Evolutionary conservation across 2,113 vertebrate species (phyloP), one percentile per base, ranked within the genome.

Genomic region (Phodopus roborovskii): DNA sequence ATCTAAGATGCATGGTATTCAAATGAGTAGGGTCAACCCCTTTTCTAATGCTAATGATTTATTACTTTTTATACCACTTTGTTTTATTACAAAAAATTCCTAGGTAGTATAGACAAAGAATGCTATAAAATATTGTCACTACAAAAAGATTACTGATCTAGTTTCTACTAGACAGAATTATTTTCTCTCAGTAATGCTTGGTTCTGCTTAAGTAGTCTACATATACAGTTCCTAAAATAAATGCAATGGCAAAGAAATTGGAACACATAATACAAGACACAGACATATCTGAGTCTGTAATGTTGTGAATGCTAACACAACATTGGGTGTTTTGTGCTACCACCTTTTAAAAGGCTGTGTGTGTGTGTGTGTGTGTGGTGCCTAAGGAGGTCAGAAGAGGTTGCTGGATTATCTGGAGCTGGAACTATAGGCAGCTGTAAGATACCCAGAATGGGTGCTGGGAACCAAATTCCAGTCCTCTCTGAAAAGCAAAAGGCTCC

Each of bases 41-140:
- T 91, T 92, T 82, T 66, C 75, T 86, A 92, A 88, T 77, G 62
- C 24, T 77, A 26, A 36, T 66, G 10, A 87, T 90, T 85, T 73
- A 45, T 79, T 93, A 86, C 58, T 95, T 74, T 93, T 10, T 10
- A 58, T 58, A 68, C 10, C 48, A 20, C 39, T 84, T 70, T 56
- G 30, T 87, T 70, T 93, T 95, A 94, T 73, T 70, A n/a, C 26
- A 96, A 68, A 93, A 93, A 58, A 71, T 24, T 85, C 39, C 60
- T 78, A 83, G 83, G 30, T 28, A 77, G n/a, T 74, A 62, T 22
- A 64, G 73, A 95, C 58, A 93, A 73, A 62, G 33, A 93, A 64
- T 81, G 28, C 39, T 58, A 22, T 90, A 74, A 94, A 88, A 95
- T 60, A 92, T 3, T 53, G 10, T 33, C 28, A 78, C 75, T 79